These are phyloP conservation scores for Orestias chungarensis DNA, from an alignment of 2,797 vertebrate species.

Conservation along the genomic window DNA sequence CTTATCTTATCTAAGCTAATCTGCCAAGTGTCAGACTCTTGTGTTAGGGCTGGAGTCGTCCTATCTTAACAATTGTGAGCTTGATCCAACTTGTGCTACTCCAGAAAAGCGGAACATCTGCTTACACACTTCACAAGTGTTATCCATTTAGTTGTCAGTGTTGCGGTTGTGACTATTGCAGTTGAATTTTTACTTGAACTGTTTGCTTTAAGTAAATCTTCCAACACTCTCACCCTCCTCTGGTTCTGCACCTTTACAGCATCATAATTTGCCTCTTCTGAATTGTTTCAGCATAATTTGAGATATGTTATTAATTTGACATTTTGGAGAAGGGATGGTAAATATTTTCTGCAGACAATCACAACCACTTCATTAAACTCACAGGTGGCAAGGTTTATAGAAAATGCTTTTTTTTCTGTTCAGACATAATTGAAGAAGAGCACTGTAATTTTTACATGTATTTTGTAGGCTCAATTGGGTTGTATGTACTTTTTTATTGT, in stretches of 20 bases:
- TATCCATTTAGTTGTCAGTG: constrained; percentile 7
- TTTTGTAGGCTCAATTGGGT: no score
- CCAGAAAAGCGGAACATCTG: constrained; percentile 54
- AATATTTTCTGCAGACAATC: neutral
- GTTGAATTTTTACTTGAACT: neutral
- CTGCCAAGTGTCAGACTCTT: constrained; percentile 34
- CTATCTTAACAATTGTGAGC: constrained; percentile 38
- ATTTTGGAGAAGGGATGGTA: neutral
- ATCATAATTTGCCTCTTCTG: neutral
- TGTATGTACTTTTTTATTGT: no score
- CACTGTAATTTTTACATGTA: no score
- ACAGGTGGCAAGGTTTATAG: no score
- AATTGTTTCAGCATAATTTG: neutral
- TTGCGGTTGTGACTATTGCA: neutral
- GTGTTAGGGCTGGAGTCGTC: constrained; percentile 22
- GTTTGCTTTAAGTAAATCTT: neutral
- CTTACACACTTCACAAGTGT: constrained; percentile 30
- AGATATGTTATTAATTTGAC: neutral
- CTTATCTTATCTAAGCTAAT: no score
- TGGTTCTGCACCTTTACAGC: neutral
- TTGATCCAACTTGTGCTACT: constrained; percentile 51
- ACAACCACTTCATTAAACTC: neutral
- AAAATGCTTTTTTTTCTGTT: no score
- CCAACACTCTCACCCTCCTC: neutral
- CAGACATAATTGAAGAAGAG: no score